Percentiles rank a stretch among this genome's conserved stretches.
phyloP scores from a whole-genome alignment of 2,797 vertebrate species.

The Sebastes aleutianus region DNA sequence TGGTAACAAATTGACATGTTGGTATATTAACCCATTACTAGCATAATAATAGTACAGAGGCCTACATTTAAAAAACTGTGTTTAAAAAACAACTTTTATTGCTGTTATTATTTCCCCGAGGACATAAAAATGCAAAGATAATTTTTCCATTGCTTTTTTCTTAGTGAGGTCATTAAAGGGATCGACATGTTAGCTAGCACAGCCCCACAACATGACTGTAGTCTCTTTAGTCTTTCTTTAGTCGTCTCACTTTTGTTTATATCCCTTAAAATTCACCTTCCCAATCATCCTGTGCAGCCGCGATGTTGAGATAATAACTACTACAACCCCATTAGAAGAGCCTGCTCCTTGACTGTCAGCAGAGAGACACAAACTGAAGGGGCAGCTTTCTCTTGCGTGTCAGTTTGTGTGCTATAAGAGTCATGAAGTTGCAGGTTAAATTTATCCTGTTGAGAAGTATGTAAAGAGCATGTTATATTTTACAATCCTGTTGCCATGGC shows the following conservation, averaged over 20 bases:
- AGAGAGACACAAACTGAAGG: neutral
- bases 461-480: neutral
- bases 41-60: no score
- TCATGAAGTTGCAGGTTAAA: constrained; percentile 28
- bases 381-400: neutral
- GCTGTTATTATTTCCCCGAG: no score
- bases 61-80: no score
- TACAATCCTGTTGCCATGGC: constrained; percentile 1
- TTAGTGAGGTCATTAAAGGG: no score
- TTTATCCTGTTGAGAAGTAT: neutral
- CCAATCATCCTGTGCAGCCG: neutral
- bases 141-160: no score
- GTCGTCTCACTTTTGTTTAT: neutral
- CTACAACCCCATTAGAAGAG: neutral
- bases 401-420: neutral
- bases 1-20: no score
- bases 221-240: neutral
- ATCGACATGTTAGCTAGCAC: no score
- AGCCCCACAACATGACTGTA: neutral
- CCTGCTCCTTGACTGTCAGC: neutral
- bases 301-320: neutral
- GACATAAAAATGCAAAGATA: no score
- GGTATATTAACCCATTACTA: no score
- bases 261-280: neutral
- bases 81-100: fast-evolving